Percentiles rank a stretch among this genome's conserved stretches.
Conservation (phyloP, 2,797 vertebrate genomes). For the Coregonus sp. region DNA sequence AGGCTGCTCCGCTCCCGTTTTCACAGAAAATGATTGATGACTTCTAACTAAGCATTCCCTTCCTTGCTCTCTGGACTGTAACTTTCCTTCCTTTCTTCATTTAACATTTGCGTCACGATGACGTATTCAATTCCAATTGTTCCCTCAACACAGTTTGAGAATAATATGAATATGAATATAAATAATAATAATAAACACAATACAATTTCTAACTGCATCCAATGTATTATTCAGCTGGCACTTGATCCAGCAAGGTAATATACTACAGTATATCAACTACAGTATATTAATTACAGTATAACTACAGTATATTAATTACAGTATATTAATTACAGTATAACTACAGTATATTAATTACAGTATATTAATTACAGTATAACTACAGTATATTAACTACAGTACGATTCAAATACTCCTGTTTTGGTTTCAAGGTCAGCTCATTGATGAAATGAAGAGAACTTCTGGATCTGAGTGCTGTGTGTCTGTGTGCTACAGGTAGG, state of each 20-base stretch:
- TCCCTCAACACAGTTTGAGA: constrained; percentile 2
- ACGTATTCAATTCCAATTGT: constrained; percentile 25
- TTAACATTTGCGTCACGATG: constrained; percentile 26
- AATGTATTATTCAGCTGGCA: constrained; percentile 23
- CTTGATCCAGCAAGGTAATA: neutral
- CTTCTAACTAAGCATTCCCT: constrained; percentile 26
- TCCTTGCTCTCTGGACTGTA: constrained; percentile 25
- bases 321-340: too few relatives aligned
- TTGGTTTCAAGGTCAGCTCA: constrained; percentile 20
- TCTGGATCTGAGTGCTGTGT: neutral
- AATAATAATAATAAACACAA: neutral
- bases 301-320: neutral
- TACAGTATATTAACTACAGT: neutral
- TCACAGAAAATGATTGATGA: constrained; percentile 27
- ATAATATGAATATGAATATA: neutral
- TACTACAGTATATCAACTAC: neutral
- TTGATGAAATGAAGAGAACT: neutral
- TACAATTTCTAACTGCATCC: neutral
- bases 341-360: neutral
- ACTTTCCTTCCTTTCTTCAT: constrained; percentile 8
- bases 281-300: too few relatives aligned
- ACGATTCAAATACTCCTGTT: constrained; percentile 10
- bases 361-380: too few relatives aligned
- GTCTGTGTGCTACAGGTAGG: neutral
- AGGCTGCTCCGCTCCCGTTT: constrained; percentile 12